These are phyloP conservation scores for Phorcus lineatus DNA, from an alignment of 2,888 invertebrate genomes.

Conservation along the genomic window DNA sequence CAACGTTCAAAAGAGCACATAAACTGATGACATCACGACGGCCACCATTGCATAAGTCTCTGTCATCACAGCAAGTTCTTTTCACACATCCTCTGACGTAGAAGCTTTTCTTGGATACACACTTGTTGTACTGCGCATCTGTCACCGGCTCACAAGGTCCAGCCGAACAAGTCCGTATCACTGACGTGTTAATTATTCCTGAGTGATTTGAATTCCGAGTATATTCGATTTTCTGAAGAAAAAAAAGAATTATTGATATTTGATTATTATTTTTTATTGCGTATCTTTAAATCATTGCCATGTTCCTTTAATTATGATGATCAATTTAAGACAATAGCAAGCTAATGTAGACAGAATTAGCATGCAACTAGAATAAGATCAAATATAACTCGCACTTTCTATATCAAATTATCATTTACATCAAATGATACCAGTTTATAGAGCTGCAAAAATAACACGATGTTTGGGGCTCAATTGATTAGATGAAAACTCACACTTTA, in stretches of 20 bases:
- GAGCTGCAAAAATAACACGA: too few relatives aligned
- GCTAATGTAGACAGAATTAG: too few relatives aligned
- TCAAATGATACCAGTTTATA: too few relatives aligned
- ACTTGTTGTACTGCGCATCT: not conserved
- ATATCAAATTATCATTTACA: too few relatives aligned
- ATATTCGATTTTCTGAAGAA: conserved; percentile 23
- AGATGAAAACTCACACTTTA: too few relatives aligned
- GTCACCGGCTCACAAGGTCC: not conserved
- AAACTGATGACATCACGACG: not conserved
- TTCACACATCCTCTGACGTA: not conserved
- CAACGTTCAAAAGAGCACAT: not conserved
- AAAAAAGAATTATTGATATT: not conserved
- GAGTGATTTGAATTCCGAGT: not conserved
- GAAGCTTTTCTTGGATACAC: not conserved
- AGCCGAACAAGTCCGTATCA: conserved; percentile 1
- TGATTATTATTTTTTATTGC: too few relatives aligned
- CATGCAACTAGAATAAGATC: too few relatives aligned
- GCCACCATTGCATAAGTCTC: not conserved
- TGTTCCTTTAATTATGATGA: too few relatives aligned
- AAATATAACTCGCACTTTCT: too few relatives aligned
- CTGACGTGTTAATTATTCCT: not conserved
- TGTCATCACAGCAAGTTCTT: conserved; percentile 13
- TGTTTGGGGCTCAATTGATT: too few relatives aligned
- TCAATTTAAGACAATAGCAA: too few relatives aligned
- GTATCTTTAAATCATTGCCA: too few relatives aligned